phyloP scores from a whole-genome alignment of 37 sponge, comb jelly and placozoan genomes.

The Eunapius fragilis region DNA sequence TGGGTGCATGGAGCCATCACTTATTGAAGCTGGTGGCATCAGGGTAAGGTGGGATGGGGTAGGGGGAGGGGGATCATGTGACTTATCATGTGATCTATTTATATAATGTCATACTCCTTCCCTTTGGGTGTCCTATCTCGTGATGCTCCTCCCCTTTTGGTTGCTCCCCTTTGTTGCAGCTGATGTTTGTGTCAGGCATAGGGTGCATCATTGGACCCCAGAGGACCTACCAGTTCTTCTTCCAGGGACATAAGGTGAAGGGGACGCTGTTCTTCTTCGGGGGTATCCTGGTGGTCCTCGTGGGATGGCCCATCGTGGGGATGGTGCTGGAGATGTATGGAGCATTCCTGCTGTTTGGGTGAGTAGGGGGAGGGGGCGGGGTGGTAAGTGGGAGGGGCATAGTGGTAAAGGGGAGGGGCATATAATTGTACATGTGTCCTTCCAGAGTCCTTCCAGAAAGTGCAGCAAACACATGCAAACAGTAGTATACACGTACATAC shows the following conservation, averaged over 20 bases:
- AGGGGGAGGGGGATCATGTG: not conserved
- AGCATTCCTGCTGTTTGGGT: slow-evolving; percentile 90
- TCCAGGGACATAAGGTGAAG: slow-evolving; percentile 86
- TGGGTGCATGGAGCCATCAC: too few species aligned
- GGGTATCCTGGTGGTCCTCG: slow-evolving; percentile 88
- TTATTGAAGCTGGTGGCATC: too few species aligned
- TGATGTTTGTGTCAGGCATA: slow-evolving; percentile 93
- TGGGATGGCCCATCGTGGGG: slow-evolving; percentile 95
- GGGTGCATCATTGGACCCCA: slow-evolving; percentile 88
- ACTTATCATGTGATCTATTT: not conserved
- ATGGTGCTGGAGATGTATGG: slow-evolving; percentile 95
- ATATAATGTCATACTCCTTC: not conserved
- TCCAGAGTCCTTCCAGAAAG: too few species aligned
- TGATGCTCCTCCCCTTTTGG: not conserved
- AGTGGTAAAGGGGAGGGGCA: too few species aligned
- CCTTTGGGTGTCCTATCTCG: not conserved
- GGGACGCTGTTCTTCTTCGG: slow-evolving; percentile 90
- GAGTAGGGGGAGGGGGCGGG: slow-evolving; percentile 11
- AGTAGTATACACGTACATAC: too few species aligned
- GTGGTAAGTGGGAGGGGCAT: not conserved
- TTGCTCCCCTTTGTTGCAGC: too few species aligned
- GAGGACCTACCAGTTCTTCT: slow-evolving; percentile 94
- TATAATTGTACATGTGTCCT: too few species aligned
- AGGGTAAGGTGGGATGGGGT: not conserved
- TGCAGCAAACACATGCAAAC: too few species aligned